Base-by-base conservation (phyloP, 2,888 invertebrate genomes). In the Chrysolina haemoptera region DNA sequence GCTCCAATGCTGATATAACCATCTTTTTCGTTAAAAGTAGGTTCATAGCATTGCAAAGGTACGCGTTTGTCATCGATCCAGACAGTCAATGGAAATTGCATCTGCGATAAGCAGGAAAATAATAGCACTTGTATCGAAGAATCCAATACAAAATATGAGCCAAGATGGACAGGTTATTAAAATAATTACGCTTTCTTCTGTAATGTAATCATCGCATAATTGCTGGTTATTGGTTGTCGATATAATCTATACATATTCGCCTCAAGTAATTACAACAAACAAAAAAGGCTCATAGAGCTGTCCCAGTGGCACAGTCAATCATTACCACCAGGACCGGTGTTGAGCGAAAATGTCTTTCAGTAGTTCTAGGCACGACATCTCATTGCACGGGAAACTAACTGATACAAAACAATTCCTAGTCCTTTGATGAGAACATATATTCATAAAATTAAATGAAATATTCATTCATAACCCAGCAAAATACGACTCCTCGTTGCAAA, bases 181-280 rank as follows among this genome's bases (percentile, higher is more conserved):
- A 78, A 78, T 78, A 75, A 78, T 78, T 78, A 76, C 74, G 73
- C 67, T 76, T 78, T 76, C 76, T 78, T 78, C 78, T 77, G 75
- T 76, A 76, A 75, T 75, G 72, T 77, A 77, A 78, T 73, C 73
- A 75, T 75, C 76, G 76, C 74, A 76, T 78, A 78, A 78, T 78
- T 78, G 76, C 76, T 71, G 76, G 78, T 76, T 78, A 78, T 78
- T 78, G 78, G 76, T 76, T 76, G 74, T 78, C 78, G 78, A 78
- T 76, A 74, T 73, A 76, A 78, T 78, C 78, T 78, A 76, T 78
- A 78, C 72, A 76, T 78, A 78, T 75, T 78, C 76, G 76, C 71
- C 69, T 65, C 70, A 59, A 70, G 78, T 75, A 78, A 78, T 78
- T 76, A 73, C 78, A 62, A 71, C 71, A 74, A 59, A 41, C 62